These are phyloP conservation scores for Ecdyonurus torrentis DNA, from an alignment of 2,888 invertebrate species.

Conservation along the genomic window DNA sequence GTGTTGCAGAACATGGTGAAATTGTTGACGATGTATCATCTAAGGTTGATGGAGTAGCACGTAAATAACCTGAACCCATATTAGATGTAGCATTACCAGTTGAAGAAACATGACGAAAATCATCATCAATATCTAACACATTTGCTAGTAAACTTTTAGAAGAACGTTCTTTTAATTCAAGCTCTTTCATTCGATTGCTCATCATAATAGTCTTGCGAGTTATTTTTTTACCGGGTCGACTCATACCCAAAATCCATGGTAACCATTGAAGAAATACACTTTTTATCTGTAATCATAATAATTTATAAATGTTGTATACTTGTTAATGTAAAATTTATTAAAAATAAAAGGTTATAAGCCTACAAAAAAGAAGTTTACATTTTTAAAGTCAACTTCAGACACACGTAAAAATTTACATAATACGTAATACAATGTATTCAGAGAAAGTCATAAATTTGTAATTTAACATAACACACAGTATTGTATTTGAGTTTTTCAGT, in stretches of 20 bases:
- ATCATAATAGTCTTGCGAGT: slow-evolving; percentile 78
- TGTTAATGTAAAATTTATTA: too few species aligned
- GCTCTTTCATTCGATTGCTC: slow-evolving; percentile 79
- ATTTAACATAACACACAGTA: too few species aligned
- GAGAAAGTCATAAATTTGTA: too few species aligned
- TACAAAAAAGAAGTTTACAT: too few species aligned
- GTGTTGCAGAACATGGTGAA: slow-evolving; percentile 37
- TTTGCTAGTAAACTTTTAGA: slow-evolving; percentile 89
- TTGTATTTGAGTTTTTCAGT: too few species aligned
- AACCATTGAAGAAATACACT: slow-evolving; percentile 93
- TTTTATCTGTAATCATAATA: slow-evolving; percentile 77
- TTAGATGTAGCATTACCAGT: slow-evolving; percentile 12
- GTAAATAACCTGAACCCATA: slow-evolving; percentile 29
- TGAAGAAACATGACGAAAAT: slow-evolving; percentile 52
- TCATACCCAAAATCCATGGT: slow-evolving; percentile 92
- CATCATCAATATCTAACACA: slow-evolving; percentile 90
- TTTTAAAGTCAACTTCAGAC: too few species aligned
- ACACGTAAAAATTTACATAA: too few species aligned
- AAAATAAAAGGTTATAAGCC: too few species aligned
- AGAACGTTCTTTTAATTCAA: slow-evolving; percentile 84
- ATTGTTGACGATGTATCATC: slow-evolving; percentile 28
- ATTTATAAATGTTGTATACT: too few species aligned
- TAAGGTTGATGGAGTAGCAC: slow-evolving; percentile 9
- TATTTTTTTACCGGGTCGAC: slow-evolving; percentile 87
- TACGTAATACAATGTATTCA: too few species aligned